A percentile compares a stretch with the other conserved stretches of the same genome.
Conservation (phyloP, 1,140 invertebrate species). For the Hormaphis cornu region DNA sequence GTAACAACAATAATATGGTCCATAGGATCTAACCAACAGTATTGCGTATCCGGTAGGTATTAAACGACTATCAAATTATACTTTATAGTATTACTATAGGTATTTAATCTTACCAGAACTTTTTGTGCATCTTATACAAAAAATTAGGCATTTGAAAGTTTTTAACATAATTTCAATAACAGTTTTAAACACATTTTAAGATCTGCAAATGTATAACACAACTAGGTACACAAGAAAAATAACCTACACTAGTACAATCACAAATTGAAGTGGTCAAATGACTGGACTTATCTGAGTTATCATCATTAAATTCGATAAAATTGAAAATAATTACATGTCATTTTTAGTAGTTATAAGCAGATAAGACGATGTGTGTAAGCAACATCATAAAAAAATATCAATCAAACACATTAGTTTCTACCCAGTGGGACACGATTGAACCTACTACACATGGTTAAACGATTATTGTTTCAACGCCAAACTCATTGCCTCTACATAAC, state of each 20-base stretch:
- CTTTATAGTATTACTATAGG: neutral
- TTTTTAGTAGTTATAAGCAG: neutral
- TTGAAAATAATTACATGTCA: conserved; percentile 12
- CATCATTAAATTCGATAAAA: neutral
- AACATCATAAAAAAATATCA: neutral
- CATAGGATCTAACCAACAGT: neutral
- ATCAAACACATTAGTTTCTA: neutral
- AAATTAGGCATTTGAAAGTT: neutral
- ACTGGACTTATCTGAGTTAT: neutral
- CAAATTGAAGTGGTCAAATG: neutral
- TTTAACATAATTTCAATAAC: neutral
- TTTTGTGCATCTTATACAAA: neutral
- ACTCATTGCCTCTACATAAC: no score
- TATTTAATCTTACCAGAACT: conserved; percentile 3
- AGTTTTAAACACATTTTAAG: conserved; percentile 14
- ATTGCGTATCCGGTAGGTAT: neutral
- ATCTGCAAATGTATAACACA: neutral
- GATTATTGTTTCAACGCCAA: no score
- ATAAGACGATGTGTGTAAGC: neutral
- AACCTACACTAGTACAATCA: neutral
- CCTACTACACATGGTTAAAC: no score
- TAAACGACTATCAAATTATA: neutral
- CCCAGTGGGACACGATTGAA: neutral
- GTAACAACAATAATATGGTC: no score
- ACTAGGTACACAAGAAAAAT: neutral